phyloP scores from a whole-genome alignment of 2,113 vertebrate genomes.

The Toxotes chatareus region DNA sequence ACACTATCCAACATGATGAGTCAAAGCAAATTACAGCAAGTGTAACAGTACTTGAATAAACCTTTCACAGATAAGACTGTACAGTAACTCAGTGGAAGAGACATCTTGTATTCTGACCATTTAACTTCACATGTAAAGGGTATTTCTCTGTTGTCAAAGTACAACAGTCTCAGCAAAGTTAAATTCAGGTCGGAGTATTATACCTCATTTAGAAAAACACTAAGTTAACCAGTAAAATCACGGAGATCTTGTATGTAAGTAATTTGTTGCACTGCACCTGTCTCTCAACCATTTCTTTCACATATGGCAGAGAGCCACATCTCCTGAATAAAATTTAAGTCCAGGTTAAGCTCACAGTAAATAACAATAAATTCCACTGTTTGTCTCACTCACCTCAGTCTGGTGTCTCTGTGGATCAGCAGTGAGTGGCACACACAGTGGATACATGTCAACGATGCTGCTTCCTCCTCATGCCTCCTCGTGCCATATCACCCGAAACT shows the following conservation, averaged over 20 bases:
- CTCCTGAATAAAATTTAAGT: neutral
- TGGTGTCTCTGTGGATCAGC: slow-evolving; percentile 33
- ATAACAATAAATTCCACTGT: neutral
- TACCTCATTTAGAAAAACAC: neutral
- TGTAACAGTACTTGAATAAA: neutral
- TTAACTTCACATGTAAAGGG: neutral
- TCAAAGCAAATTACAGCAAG: neutral
- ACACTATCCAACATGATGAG: neutral
- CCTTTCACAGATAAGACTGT: neutral
- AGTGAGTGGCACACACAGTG: neutral
- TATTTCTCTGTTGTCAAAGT: neutral
- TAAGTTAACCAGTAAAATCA: neutral
- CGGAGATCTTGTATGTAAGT: neutral
- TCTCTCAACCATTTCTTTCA: slow-evolving; percentile 21
- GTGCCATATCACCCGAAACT: slow-evolving; percentile 59
- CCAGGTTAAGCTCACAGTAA: neutral
- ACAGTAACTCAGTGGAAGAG: neutral
- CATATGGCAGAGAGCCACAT: neutral
- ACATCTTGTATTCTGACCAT: neutral
- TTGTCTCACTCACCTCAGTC: slow-evolving; percentile 70
- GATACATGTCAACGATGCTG: slow-evolving; percentile 24
- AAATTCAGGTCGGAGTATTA: neutral
- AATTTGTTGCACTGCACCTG: neutral
- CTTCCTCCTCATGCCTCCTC: slow-evolving; percentile 8
- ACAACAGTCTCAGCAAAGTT: neutral